Evolutionary conservation across 2,888 invertebrate genomes (phyloP).

Genomic region (Poecilus cupreus): DNA sequence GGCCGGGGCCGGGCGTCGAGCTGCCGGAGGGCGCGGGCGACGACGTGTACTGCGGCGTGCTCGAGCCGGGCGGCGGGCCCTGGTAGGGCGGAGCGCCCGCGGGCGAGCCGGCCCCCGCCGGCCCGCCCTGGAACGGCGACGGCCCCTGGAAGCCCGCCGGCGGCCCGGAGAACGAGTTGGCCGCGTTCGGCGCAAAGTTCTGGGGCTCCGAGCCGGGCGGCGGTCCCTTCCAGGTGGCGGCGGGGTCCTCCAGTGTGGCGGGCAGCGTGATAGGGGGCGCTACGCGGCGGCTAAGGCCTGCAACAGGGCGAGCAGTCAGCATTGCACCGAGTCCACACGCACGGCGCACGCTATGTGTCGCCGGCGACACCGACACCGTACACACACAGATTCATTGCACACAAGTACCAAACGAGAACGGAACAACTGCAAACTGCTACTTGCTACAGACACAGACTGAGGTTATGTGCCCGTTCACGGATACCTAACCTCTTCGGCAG

Average conservation of each 20-base stretch:
- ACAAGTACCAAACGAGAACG: conserved; percentile 3
- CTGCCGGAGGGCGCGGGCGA: conserved; percentile 89
- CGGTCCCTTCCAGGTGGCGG: conserved; percentile 87
- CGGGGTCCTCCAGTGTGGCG: conserved; percentile 85
- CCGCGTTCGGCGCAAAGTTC: conserved; percentile 79
- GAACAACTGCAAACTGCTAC: conserved; percentile 16
- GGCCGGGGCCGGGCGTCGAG: conserved; percentile 87
- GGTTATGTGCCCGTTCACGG: conserved; percentile 67
- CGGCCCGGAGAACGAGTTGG: conserved; percentile 79
- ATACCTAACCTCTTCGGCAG: conserved; percentile 67
- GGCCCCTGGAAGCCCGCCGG: conserved; percentile 75
- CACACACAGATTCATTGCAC: conserved; percentile 38
- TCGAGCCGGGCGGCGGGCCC: conserved; percentile 83
- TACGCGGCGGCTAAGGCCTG: conserved; percentile 91
- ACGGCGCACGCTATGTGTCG: conserved; percentile 41
- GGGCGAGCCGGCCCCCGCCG: conserved; percentile 85
- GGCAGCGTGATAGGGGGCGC: conserved; percentile 80
- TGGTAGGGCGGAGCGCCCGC: conserved; percentile 83
- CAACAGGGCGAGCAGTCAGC: conserved; percentile 66
- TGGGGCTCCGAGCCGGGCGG: conserved; percentile 80
- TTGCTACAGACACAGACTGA: conserved; percentile 56
- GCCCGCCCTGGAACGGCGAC: conserved; percentile 80
- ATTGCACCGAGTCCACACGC: conserved; percentile 62
- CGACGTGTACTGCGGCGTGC: conserved; percentile 88
- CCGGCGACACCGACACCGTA: conserved; percentile 29